Evolutionary conservation across 2,888 invertebrate species (phyloP).

Genomic region (Lithophane leautieri): DNA sequence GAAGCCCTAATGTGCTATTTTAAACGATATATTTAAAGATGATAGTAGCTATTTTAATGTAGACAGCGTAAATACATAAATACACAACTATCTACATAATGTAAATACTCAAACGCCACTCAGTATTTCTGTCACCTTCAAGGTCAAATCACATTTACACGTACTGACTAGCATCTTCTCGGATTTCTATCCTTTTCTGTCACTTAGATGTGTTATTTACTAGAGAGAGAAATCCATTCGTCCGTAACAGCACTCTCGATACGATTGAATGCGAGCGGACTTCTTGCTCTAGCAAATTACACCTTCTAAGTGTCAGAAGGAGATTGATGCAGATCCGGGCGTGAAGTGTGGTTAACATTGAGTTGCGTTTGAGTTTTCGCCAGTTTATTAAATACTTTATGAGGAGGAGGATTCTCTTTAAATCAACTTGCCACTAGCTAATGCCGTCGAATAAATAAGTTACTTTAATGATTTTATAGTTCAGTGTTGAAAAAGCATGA

Average conservation of each 20-base stretch:
- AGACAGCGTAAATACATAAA: conserved; percentile 36
- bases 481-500: conserved; percentile 48
- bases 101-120: conserved; percentile 18
- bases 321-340: not conserved
- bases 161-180: not conserved
- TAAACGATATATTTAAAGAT: conserved; percentile 20
- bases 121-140: not conserved
- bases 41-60: conserved; percentile 15
- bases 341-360: no score
- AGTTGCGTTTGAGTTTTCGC: conserved; percentile 19
- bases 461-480: conserved; percentile 36
- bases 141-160: not conserved
- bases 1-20: conserved; percentile 10
- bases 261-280: not conserved
- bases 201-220: not conserved
- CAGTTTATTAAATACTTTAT: conserved; percentile 22
- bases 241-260: not conserved
- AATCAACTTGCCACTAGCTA: conserved; percentile 58
- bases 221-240: not conserved
- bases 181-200: not conserved
- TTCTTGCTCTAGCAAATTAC: not conserved
- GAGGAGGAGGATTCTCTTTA: conserved; percentile 67
- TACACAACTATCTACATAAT: conserved; percentile 41
- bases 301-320: not conserved
- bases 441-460: conserved; percentile 55